Evolutionary conservation across 2,113 vertebrate species (phyloP).

Genomic region (Benitochromis conjunctus): DNA sequence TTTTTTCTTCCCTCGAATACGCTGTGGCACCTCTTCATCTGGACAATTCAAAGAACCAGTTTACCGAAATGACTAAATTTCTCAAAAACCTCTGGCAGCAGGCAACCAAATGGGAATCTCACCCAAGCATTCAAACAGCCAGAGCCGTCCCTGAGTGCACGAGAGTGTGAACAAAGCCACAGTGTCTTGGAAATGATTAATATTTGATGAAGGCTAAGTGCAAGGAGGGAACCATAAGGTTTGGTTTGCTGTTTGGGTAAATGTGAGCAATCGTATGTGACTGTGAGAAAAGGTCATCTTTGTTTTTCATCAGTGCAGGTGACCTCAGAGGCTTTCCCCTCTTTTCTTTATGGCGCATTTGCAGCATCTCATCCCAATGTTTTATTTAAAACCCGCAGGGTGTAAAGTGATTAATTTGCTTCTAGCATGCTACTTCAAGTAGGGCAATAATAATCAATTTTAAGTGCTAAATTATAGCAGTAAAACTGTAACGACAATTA

Average conservation of each 20-base stretch:
- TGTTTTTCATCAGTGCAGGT: slow-evolving; percentile 35
- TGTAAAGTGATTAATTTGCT: neutral
- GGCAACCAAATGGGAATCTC: neutral
- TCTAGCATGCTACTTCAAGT: neutral
- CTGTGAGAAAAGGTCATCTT: slow-evolving; percentile 54
- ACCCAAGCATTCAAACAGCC: neutral
- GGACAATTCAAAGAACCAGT: neutral
- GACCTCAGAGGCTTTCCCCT: neutral
- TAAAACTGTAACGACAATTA: neutral
- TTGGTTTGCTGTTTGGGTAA: slow-evolving; percentile 23
- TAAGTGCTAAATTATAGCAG: neutral
- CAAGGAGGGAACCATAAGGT: slow-evolving; percentile 29
- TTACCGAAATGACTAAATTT: neutral
- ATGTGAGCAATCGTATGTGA: slow-evolving; percentile 42
- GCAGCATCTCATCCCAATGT: neutral
- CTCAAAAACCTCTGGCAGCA: neutral
- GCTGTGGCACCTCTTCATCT: neutral
- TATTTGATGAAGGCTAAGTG: slow-evolving; percentile 65
- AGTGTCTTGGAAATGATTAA: slow-evolving; percentile 36
- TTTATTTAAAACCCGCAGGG: neutral
- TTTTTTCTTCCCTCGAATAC: neutral
- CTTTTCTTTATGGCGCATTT: neutral
- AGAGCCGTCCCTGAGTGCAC: neutral
- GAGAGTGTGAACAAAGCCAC: slow-evolving; percentile 39
- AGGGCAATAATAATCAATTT: neutral